Evolutionary conservation across 1,140 invertebrate genomes (phyloP), one percentile per base, ranked within the genome.

Genomic region (Rhynchophorus ferrugineus): DNA sequence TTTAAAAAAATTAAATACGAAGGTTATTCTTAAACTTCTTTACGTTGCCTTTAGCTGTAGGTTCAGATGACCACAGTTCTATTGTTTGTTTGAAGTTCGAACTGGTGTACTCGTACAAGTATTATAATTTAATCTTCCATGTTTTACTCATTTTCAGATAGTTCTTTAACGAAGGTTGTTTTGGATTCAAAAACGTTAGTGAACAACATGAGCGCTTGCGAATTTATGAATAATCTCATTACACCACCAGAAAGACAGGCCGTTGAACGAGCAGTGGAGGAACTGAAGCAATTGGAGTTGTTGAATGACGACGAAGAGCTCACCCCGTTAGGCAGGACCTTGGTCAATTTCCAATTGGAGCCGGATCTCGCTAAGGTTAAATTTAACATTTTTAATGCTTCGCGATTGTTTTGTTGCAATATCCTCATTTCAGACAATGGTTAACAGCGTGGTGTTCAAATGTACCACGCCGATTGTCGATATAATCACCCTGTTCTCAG

Each of bases 111-210:
- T n/a, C n/a, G n/a, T n/a, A n/a, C n/a, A n/a, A n/a, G n/a, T n/a
- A n/a, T n/a, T n/a, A n/a, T n/a, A n/a, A n/a, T n/a, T n/a, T n/a
- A n/a, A n/a, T n/a, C n/a, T n/a, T n/a, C n/a, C n/a, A n/a, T n/a
- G n/a, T 29, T 29, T 29, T 22, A 74, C 3, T 6, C 47, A 6
- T 24, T 73, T 44, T 7, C 29, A 54, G 51, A 46, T 22, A 42
- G 22, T 13, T 75, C 82, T 2, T 65, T 87, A 1, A 75, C 85
- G 34, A 78, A 83, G 65, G 72, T 77, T 3, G 73, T 85, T 43
- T 64, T 87, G 1, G 75, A 78, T 56, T 72, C 74, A 9, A 85
- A 85, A 63, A 61, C 64, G 18, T 66, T 60, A 43, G 64, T 59
- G 35, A 60, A 62, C 36, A 59, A 73, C 45, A 71, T 75, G 53